phyloP scores from a whole-genome alignment of 1,140 invertebrate genomes.

The Meteorus sp. region DNA sequence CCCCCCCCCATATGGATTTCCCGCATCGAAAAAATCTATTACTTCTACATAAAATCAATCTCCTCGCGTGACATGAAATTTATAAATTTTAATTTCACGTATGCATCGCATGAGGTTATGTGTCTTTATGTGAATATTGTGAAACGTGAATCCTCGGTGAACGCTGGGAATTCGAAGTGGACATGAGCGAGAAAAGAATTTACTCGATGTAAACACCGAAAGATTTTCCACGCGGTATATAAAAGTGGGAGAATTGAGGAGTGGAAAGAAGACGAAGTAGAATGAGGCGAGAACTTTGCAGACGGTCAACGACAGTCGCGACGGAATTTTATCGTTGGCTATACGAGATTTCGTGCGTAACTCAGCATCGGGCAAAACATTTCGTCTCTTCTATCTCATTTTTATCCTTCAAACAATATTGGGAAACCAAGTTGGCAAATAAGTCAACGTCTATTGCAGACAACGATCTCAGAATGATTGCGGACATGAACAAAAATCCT shows the following conservation, averaged over 20 bases:
- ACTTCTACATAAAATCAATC: no score
- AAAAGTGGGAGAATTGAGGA: not conserved
- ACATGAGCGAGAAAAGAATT: constrained; percentile 7
- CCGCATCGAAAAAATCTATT: no score
- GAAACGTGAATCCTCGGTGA: not conserved
- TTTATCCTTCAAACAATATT: not conserved
- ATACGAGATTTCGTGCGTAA: constrained; percentile 5
- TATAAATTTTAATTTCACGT: no score
- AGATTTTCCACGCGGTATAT: not conserved
- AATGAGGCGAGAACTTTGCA: constrained; percentile 9
- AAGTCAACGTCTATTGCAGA: no score
- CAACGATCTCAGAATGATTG: not conserved
- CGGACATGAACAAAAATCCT: not conserved
- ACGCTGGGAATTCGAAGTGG: not conserved
- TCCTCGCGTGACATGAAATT: no score
- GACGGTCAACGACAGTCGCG: constrained; percentile 21
- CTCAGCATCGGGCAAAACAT: not conserved
- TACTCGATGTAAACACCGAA: constrained; percentile 13
- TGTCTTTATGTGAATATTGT: no score
- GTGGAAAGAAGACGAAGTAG: not conserved
- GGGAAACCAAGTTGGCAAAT: no score
- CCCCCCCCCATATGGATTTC: no score
- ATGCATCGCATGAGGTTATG: no score
- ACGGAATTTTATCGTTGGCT: constrained; percentile 7
- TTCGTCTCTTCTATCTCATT: not conserved